phyloP scores from a whole-genome alignment of 2,888 invertebrate genomes.

The Xestia ashworthii region DNA sequence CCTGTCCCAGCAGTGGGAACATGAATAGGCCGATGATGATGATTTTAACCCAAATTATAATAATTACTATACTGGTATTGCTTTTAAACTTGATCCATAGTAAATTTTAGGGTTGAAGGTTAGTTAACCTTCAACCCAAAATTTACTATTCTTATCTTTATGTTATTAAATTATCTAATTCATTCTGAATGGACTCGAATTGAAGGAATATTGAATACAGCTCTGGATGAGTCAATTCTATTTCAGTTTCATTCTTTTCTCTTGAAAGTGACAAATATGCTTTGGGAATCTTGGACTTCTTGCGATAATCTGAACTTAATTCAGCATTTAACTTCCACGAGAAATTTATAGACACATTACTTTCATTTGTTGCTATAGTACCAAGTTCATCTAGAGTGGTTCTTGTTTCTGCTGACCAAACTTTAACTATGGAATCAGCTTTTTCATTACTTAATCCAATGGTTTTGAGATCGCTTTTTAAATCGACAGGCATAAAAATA shows the following conservation, averaged over 20 bases:
- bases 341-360: slow-evolving; percentile 74
- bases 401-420: slow-evolving; percentile 85
- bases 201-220: slow-evolving; percentile 84
- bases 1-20: too few species aligned
- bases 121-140: not conserved
- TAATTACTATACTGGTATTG: not conserved
- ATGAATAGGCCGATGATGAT: too few species aligned
- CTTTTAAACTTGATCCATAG: not conserved
- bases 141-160: slow-evolving; percentile 18
- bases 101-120: too few species aligned
- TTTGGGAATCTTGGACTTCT: slow-evolving; percentile 85
- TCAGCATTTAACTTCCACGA: slow-evolving; percentile 86
- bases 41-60: not conserved
- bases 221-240: slow-evolving; percentile 85
- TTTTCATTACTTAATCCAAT: slow-evolving; percentile 82
- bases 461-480: slow-evolving; percentile 80
- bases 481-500: slow-evolving; percentile 84
- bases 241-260: slow-evolving; percentile 74
- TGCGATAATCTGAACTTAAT: slow-evolving; percentile 83
- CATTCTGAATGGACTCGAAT: slow-evolving; percentile 86
- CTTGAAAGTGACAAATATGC: slow-evolving; percentile 78
- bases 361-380: slow-evolving; percentile 69
- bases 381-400: slow-evolving; percentile 80
- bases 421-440: slow-evolving; percentile 81
- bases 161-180: slow-evolving; percentile 82